Evolutionary conservation across 2,113 vertebrate species (phyloP), one percentile per base, ranked within the genome.

Genomic region (Sphyrna mokarran): DNA sequence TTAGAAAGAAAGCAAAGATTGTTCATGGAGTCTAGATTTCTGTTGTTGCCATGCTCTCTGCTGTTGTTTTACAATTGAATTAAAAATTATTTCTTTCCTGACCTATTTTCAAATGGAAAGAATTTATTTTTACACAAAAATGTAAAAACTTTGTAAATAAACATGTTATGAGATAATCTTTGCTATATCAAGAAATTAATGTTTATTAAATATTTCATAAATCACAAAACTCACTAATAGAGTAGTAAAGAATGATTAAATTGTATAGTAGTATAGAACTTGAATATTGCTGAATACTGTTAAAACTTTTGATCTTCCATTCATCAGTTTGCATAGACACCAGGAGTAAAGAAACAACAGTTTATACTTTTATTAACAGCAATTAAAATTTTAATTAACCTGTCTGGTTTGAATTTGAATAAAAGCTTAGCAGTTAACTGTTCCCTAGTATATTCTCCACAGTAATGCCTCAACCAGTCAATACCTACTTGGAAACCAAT

Each of bases 51-150:
- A 33, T 90, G 37, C 87, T 61, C 2, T 61, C 54, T 90, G 58
- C 33, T 90, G 87, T 90, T 54, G 87, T 61, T 90, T 90, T 10
- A 90, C 58, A 90, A 90, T 63, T 63, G 87, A 90, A 33, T 58
- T 61, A 58, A 90, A 33, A n/a, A 40, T 83, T 43, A 18, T 43
- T 18, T 83, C 80, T 43, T n/a, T 83, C 37, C 37, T 83, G 80
- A 83, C 37, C 80, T 83, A 43, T 83, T 83, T 76, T 83, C 16
- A 87, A 43, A 43, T 22, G 26, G 23, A 87, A 87, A 87, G 26
- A 90, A 63, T 63, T 90, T 90, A 13, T 61, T 83, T 83, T 83
- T 33, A 61, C 29, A 33, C 54, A 63, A 26, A 90, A 29, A 61
- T 13, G n/a, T 90, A 58, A 58, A 61, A 90, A 33, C 48, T 63